Evolutionary conservation across 2,888 invertebrate species (phyloP).

Genomic region (Tachina lurida): DNA sequence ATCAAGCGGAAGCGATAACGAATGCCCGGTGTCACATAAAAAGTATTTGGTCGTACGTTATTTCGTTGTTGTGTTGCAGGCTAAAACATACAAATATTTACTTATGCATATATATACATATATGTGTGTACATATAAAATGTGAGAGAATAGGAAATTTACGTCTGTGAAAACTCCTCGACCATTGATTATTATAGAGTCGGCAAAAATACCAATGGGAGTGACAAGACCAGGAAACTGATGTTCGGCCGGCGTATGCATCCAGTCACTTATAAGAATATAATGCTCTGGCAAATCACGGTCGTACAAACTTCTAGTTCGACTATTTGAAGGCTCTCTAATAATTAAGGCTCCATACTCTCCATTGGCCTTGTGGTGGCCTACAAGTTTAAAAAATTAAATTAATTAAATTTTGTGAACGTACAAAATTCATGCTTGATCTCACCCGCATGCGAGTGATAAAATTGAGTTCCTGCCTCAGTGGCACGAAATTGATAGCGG

Average conservation of each 20-base stretch:
- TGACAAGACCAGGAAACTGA: conserved; percentile 76
- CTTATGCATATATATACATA: neutral
- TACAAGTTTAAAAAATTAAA: conserved; percentile 71
- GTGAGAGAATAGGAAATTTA: conserved; percentile 39
- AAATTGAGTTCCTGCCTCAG: conserved; percentile 1
- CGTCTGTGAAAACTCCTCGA: conserved; percentile 75
- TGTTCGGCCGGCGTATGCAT: conserved; percentile 85
- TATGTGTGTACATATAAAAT: no score
- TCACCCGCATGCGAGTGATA: conserved; percentile 26
- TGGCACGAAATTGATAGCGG: conserved; percentile 75
- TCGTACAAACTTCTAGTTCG: conserved; percentile 88
- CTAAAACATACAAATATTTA: conserved; percentile 13
- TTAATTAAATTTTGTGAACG: no score
- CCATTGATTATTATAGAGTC: conserved; percentile 79
- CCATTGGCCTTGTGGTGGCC: conserved; percentile 92
- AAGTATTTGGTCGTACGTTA: conserved; percentile 75
- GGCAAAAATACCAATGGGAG: conserved; percentile 74
- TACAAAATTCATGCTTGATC: neutral
- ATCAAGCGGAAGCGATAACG: conserved; percentile 82
- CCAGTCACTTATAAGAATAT: conserved; percentile 91
- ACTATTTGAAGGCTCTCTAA: conserved; percentile 86
- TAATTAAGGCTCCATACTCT: conserved; percentile 89
- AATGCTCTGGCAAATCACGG: conserved; percentile 88
- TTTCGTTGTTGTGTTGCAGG: conserved; percentile 32
- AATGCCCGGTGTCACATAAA: conserved; percentile 75